These are phyloP conservation scores for Lampropteryx suffumata DNA, from an alignment of 2,888 invertebrate species.

Conservation along the genomic window DNA sequence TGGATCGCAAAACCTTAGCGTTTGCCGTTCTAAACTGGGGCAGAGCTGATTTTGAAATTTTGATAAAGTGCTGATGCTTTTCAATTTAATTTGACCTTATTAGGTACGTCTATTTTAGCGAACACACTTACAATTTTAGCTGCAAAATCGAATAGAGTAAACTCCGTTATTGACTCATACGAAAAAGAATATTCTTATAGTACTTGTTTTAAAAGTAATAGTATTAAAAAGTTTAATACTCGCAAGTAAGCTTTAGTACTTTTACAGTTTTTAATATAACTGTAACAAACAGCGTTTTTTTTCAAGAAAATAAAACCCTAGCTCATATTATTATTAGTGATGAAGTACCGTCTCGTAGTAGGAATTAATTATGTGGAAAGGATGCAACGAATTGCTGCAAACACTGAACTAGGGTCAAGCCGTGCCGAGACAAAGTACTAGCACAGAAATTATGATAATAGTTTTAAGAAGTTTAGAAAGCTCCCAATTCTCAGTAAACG, in stretches of 20 bases:
- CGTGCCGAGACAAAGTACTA: slow-evolving; percentile 65
- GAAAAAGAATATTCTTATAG: too few relatives aligned
- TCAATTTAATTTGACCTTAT: slow-evolving; percentile 26
- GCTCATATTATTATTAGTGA: slow-evolving; percentile 21
- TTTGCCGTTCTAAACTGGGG: slow-evolving; percentile 62
- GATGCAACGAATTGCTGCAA: slow-evolving; percentile 57
- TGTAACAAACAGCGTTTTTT: too few relatives aligned
- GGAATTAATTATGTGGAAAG: slow-evolving; percentile 54
- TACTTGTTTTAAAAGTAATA: too few relatives aligned
- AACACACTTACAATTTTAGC: too few relatives aligned
- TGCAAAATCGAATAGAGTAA: too few relatives aligned
- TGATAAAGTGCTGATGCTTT: slow-evolving; percentile 33
- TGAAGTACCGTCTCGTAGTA: slow-evolving; percentile 36
- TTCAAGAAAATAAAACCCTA: background rate
- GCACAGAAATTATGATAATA: slow-evolving; percentile 76
- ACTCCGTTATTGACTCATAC: too few relatives aligned
- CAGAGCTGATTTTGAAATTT: slow-evolving; percentile 59
- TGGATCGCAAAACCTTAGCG: slow-evolving; percentile 71
- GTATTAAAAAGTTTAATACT: too few relatives aligned
- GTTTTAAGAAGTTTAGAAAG: slow-evolving; percentile 74
- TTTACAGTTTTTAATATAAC: too few relatives aligned
- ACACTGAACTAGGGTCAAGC: slow-evolving; percentile 52
- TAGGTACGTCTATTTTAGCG: background rate
- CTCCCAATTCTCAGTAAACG: slow-evolving; percentile 58
- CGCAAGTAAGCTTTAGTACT: too few relatives aligned